phyloP scores from a whole-genome alignment of 1,140 invertebrate species.

The Drosophila oshimai region DNA sequence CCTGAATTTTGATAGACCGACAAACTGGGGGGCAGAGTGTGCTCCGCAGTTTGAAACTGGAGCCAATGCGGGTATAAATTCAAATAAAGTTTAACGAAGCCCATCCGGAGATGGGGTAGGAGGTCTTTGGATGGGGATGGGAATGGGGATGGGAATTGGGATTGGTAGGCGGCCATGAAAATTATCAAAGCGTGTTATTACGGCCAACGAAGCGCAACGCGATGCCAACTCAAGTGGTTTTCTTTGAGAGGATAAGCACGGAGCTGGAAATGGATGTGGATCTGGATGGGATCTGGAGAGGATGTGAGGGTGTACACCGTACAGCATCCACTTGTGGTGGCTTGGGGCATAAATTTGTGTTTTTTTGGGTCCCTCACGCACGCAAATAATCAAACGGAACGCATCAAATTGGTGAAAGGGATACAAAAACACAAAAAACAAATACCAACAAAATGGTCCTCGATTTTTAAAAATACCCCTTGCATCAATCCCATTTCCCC shows the following conservation, averaged over 20 bases:
- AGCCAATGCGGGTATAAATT: constrained; percentile 67
- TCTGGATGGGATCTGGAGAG: constrained; percentile 4
- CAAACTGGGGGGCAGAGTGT: not conserved
- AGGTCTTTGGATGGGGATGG: constrained; percentile 8
- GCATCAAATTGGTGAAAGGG: constrained; percentile 77
- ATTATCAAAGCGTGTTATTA: constrained; percentile 82
- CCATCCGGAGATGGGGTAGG: constrained; percentile 45
- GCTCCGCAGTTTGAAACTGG: constrained; percentile 64
- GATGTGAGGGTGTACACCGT: constrained; percentile 17
- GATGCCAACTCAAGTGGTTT: constrained; percentile 58
- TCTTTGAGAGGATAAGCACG: constrained; percentile 20
- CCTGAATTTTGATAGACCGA: constrained; percentile 51
- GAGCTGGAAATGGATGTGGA: constrained; percentile 10
- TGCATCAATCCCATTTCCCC: constrained; percentile 1
- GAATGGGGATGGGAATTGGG: constrained; percentile 7
- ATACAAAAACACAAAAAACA: constrained; percentile 40
- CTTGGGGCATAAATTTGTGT: constrained; percentile 52
- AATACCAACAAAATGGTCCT: constrained; percentile 62
- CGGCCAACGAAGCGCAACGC: constrained; percentile 64
- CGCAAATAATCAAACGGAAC: constrained; percentile 78
- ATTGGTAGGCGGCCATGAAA: constrained; percentile 73
- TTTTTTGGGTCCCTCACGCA: constrained; percentile 53
- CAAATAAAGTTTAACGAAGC: constrained; percentile 80
- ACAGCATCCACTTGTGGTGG: constrained; percentile 67
- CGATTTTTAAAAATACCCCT: constrained; percentile 65